These are phyloP conservation scores for Caranx ignobilis DNA, from an alignment of 2,113 vertebrate species.

Conservation along the genomic window DNA sequence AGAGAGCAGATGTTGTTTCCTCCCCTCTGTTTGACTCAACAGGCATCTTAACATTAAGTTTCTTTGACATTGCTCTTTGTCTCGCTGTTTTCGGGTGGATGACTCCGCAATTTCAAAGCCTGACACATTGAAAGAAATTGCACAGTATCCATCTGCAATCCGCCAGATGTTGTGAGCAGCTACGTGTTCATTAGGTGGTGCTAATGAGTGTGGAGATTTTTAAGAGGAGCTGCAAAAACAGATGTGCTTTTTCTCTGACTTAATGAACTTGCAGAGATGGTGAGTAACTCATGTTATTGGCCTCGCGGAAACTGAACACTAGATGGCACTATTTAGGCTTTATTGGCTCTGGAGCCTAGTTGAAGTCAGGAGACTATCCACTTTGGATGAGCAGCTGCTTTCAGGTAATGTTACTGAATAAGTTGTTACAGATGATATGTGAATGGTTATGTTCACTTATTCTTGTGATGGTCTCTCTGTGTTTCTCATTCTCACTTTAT, in stretches of 20 bases:
- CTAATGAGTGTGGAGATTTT: neutral
- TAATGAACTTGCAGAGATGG: neutral
- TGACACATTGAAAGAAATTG: slow-evolving; percentile 87
- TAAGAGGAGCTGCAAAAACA: neutral
- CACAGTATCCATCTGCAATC: slow-evolving; percentile 99
- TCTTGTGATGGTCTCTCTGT: neutral
- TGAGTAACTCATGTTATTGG: neutral
- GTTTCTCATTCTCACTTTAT: neutral
- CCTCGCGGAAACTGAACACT: slow-evolving; percentile 30
- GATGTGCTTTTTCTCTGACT: neutral
- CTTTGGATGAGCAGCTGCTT: neutral
- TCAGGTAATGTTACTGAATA: neutral
- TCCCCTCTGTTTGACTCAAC: neutral
- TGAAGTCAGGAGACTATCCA: neutral
- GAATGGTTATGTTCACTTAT: neutral
- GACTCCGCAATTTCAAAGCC: slow-evolving; percentile 94
- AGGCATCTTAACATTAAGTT: neutral
- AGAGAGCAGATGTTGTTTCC: slow-evolving; percentile 21
- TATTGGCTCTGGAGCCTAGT: slow-evolving; percentile 16
- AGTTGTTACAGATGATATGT: neutral
- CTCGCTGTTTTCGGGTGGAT: slow-evolving; percentile 97
- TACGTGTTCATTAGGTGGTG: neutral
- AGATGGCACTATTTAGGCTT: slow-evolving; percentile 74
- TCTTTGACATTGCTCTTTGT: slow-evolving; percentile 70
- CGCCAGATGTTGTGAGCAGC: slow-evolving; percentile 84